Evolutionary conservation across 2,797 vertebrate genomes (phyloP).

Genomic region (Euthynnus affinis): DNA sequence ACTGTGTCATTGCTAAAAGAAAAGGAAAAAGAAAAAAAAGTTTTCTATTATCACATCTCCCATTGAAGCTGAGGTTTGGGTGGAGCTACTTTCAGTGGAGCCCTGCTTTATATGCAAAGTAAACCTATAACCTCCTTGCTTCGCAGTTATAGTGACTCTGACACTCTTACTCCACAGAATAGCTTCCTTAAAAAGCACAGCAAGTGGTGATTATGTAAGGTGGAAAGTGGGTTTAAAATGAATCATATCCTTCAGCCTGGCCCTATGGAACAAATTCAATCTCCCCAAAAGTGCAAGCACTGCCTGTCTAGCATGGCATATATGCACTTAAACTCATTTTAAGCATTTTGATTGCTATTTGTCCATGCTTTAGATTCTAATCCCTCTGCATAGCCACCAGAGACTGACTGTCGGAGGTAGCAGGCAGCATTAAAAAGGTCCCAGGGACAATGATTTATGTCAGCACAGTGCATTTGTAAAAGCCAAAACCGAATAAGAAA

Average conservation of each 20-base stretch:
- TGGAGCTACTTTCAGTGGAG: neutral
- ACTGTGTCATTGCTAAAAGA: neutral
- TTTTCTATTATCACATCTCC: constrained; percentile 2
- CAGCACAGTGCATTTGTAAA: constrained; percentile 22
- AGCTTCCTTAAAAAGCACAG: constrained; percentile 40
- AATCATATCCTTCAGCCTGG: constrained; percentile 58
- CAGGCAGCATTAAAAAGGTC: constrained; percentile 47
- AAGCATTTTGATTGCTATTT: constrained; percentile 58
- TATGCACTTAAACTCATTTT: constrained; percentile 53
- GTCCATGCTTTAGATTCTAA: constrained; percentile 53
- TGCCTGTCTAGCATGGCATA: constrained; percentile 33
- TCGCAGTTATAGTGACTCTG: constrained; percentile 31
- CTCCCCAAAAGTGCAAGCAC: constrained; percentile 47
- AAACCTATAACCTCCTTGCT: constrained; percentile 33
- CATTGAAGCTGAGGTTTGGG: neutral
- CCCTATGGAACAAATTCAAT: constrained; percentile 59
- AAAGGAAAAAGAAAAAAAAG: no score
- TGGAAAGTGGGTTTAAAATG: constrained; percentile 55
- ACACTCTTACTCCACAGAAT: constrained; percentile 50
- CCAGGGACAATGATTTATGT: constrained; percentile 45
- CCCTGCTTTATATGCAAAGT: constrained; percentile 50
- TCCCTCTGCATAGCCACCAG: constrained; percentile 27
- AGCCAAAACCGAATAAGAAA: constrained; percentile 25
- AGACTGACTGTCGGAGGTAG: constrained; percentile 28
- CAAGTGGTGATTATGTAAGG: constrained; percentile 56